Percentiles rank a stretch among this genome's conserved stretches.
Evolutionary conservation across 2,113 vertebrate genomes (phyloP).

Genomic region (Trogon melanurus): DNA sequence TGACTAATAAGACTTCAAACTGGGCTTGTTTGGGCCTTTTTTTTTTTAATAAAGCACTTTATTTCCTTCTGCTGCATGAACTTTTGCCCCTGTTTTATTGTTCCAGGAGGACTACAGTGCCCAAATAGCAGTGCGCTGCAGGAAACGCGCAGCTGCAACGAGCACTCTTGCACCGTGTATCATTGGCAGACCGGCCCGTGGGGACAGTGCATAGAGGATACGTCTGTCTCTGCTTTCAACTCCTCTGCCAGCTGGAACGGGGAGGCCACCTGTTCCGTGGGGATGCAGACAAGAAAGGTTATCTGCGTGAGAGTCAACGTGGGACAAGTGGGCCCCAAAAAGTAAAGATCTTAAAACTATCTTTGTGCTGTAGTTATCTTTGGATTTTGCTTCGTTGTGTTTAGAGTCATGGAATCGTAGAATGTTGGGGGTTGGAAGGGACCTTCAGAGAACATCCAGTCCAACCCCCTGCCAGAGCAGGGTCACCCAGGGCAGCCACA

Average conservation of each 20-base stretch:
- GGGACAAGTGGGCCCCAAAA: slow-evolving; percentile 98
- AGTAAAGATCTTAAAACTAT: slow-evolving; percentile 77
- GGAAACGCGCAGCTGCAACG: slow-evolving; percentile 92
- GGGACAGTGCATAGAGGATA: slow-evolving; percentile 92
- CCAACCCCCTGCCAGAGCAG: too few relatives aligned
- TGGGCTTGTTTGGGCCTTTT: background rate
- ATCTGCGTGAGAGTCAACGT: slow-evolving; percentile 97
- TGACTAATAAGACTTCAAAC: background rate
- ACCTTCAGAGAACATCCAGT: too few relatives aligned
- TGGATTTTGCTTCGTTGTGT: background rate
- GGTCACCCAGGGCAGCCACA: too few relatives aligned
- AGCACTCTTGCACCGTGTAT: slow-evolving; percentile 94
- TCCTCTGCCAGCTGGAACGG: slow-evolving; percentile 72
- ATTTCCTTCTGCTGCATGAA: background rate
- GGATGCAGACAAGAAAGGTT: slow-evolving; percentile 96
- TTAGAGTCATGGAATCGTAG: background rate
- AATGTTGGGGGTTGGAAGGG: too few relatives aligned
- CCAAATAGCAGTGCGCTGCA: slow-evolving; percentile 91
- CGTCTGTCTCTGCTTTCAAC: slow-evolving; percentile 85
- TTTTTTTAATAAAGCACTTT: background rate
- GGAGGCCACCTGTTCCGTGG: slow-evolving; percentile 84
- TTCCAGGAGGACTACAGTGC: slow-evolving; percentile 86
- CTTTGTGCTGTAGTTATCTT: background rate
- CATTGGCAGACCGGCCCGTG: slow-evolving; percentile 95
- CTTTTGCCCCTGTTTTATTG: background rate